Conservation (phyloP, 2,888 invertebrate genomes). For the Chironomus tentans region DNA sequence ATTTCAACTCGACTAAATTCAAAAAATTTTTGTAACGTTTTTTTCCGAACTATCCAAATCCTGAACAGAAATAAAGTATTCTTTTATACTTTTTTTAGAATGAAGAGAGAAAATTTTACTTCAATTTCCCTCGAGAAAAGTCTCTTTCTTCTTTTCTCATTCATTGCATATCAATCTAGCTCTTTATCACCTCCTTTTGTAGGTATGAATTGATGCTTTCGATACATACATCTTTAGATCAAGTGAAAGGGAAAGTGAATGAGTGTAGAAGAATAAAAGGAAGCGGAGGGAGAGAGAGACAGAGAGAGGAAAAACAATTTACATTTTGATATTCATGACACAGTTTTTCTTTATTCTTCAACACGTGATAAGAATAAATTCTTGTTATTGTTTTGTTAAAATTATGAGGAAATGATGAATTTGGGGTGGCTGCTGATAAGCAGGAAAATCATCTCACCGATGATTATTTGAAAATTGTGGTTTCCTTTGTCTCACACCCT, state of each 20-base stretch:
- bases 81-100: too few species aligned
- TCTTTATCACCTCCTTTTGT: neutral
- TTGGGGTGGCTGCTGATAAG: neutral
- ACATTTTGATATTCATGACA: slow-evolving; percentile 24
- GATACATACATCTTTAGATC: too few species aligned
- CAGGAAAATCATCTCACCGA: neutral
- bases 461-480: neutral
- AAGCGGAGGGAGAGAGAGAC: too few species aligned
- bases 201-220: neutral
- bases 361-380: slow-evolving; percentile 23
- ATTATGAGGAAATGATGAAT: neutral
- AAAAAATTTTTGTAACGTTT: too few species aligned
- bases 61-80: too few species aligned
- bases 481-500: neutral
- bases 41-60: too few species aligned
- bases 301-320: slow-evolving; percentile 13
- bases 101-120: neutral
- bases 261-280: neutral
- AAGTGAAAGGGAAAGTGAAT: neutral
- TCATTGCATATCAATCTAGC: neutral
- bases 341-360: neutral
- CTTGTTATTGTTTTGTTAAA: neutral
- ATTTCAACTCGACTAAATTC: too few species aligned
- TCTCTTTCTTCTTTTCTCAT: neutral
- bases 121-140: neutral